Percentiles rank a stretch among this genome's conserved stretches.
Evolutionary conservation across 2,113 vertebrate genomes (phyloP).

Genomic region (Calyptomena viridis): DNA sequence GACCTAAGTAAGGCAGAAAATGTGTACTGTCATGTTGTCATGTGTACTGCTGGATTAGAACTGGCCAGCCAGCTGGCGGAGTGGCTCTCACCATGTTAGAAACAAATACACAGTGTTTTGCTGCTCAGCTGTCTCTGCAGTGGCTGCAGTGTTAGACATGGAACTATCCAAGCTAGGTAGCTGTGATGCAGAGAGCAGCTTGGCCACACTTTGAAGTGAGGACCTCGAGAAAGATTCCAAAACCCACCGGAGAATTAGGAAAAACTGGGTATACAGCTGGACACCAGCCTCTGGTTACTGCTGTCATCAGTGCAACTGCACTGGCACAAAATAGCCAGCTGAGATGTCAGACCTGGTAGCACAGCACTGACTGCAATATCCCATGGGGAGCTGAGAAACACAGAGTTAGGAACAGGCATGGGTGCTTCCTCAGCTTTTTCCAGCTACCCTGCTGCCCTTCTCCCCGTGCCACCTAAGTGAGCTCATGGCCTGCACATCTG

Average conservation of each 20-base stretch:
- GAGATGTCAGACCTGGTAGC: not conserved
- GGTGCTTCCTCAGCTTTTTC: not conserved
- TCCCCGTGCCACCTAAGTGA: not conserved
- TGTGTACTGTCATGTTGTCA: not conserved
- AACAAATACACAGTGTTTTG: not conserved
- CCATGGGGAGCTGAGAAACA: not conserved
- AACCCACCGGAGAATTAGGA: not conserved
- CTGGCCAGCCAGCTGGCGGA: rapidly evolving
- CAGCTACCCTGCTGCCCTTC: not conserved
- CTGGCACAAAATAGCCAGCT: not conserved
- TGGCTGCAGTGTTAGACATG: not conserved
- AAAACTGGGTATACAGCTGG: not conserved
- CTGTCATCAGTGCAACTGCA: not conserved
- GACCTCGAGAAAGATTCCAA: not conserved
- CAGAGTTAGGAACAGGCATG: rapidly evolving
- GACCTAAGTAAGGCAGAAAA: not conserved
- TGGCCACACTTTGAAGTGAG: not conserved
- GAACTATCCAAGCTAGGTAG: not conserved
- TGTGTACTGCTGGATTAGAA: not conserved
- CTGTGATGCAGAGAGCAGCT: not conserved
- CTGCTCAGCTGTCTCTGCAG: not conserved
- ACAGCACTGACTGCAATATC: not conserved
- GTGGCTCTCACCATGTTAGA: rapidly evolving
- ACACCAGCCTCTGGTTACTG: not conserved
- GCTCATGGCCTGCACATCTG: not conserved